Base-by-base conservation (phyloP, 2,113 vertebrate species). In the Halichoeres trimaculatus region DNA sequence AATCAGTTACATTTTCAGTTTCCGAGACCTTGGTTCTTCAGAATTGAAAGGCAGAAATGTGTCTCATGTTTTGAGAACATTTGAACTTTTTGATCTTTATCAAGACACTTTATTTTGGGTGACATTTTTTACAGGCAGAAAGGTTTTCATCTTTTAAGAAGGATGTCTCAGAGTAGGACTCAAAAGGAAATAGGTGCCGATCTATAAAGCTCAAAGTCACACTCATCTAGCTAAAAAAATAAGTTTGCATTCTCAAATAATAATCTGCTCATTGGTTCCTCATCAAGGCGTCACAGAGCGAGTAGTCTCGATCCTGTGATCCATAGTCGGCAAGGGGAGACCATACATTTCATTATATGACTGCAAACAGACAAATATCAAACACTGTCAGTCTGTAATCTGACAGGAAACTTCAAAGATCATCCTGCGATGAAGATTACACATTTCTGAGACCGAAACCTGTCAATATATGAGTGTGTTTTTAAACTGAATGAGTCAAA, bases 11-110 rank as follows among this genome's bases (percentile, higher is more conserved):
- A 56, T 9, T 30, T 23, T 61, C 47, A 30, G 66, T 74, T 63
- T 22, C 38, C 24, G 52, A 63, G 20, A 55, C 74, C 47, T 83
- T 81, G 66, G 80, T 55, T 36, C 22, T 22, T 22, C 35, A 26
- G 13, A 30, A 63, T 38, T 60, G 60, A 80, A 74, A 76, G 30
- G 80, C 23, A 43, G n/a, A n/a, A 47, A 79, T 22, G 71, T 8
- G 8, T 48, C 19, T 14, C 70, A 47, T 45, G 9, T 52, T 59
- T 34, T 59, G 3, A 41, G 17, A 23, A 19, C 67, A 65, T 61
- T 58, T 52, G 0, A 82, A n/a, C 56, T 51, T 61, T 68, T 53
- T 20, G 6, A 35, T 51, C 23, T 57, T 67, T 34, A 48, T 30
- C 34, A 78, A 76, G 23, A 68, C n/a, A 35, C 19, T 71, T 65